Percentiles rank a stretch among this genome's conserved stretches.
Evolutionary conservation across 2,113 vertebrate species (phyloP).

Genomic region (Syngnathus scovelli): DNA sequence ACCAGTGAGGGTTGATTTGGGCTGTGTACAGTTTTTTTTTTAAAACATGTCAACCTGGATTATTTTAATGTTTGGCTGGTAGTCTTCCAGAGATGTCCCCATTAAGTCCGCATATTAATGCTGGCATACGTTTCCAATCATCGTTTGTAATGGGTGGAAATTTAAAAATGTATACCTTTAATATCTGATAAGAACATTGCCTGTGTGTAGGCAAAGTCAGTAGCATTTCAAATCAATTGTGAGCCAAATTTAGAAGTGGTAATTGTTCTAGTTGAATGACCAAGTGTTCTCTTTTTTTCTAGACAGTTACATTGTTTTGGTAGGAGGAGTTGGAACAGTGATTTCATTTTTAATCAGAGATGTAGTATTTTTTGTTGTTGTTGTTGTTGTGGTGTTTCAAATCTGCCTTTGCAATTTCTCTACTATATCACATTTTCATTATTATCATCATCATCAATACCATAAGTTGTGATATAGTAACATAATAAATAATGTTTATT

Average conservation of each 20-base stretch:
- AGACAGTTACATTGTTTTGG: too few relatives aligned
- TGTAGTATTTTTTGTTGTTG: too few relatives aligned
- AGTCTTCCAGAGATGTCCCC: neutral
- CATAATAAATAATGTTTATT: too few relatives aligned
- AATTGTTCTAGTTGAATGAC: too few relatives aligned
- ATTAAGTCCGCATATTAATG: constrained; percentile 2
- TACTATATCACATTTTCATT: too few relatives aligned
- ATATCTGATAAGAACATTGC: neutral
- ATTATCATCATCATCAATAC: too few relatives aligned
- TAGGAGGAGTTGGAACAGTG: too few relatives aligned
- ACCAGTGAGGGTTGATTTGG: neutral
- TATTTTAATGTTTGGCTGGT: neutral
- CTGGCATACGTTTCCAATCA: constrained; percentile 2
- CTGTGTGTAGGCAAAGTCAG: neutral
- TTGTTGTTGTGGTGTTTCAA: too few relatives aligned
- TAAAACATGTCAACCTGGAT: neutral
- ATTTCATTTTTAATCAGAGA: too few relatives aligned
- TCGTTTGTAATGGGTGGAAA: neutral
- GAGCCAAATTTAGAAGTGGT: neutral
- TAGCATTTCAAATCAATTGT: neutral
- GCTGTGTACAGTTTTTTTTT: neutral
- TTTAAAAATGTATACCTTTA: neutral
- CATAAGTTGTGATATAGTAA: neutral
- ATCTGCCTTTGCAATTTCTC: too few relatives aligned
- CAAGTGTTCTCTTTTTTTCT: too few relatives aligned